These are phyloP conservation scores for Ammodytes marinus DNA, from an alignment of 2,113 vertebrate genomes.

Conservation along the genomic window DNA sequence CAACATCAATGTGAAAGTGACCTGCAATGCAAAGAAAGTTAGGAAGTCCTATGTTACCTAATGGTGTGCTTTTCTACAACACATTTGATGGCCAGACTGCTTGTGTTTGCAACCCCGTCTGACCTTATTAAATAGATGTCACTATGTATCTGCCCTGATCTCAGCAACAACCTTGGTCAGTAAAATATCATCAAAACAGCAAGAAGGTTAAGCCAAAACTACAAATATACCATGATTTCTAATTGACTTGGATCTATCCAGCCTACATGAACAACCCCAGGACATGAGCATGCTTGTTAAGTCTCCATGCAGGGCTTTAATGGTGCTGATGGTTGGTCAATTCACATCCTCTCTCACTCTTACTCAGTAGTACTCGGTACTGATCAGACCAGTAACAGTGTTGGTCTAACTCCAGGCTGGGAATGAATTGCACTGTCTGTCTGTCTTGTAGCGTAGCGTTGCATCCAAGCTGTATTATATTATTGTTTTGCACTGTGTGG, in stretches of 20 bases:
- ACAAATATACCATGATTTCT: conserved; percentile 11
- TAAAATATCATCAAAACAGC: neutral
- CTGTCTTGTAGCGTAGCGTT: conserved; percentile 26
- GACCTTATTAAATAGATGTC: neutral
- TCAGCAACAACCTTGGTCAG: neutral
- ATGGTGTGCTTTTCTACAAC: neutral
- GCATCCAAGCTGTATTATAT: conserved; percentile 39
- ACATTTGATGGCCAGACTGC: neutral
- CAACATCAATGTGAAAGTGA: neutral
- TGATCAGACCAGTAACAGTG: conserved; percentile 53
- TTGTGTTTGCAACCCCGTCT: neutral
- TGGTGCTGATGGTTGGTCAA: conserved; percentile 24
- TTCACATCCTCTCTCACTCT: neutral
- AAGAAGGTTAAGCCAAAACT: neutral
- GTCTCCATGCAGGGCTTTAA: conserved; percentile 13
- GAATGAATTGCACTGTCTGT: conserved; percentile 68
- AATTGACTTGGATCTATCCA: conserved; percentile 5
- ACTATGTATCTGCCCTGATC: neutral
- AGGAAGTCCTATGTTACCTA: neutral
- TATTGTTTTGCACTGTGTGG: conserved; percentile 56
- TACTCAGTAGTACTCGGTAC: neutral
- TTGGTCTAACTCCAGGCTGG: conserved; percentile 37
- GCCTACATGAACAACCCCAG: conserved; percentile 51
- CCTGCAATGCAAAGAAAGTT: too few relatives aligned
- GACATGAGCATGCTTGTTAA: neutral